Conservation (phyloP, 2,113 vertebrate species). For the Psammodynastes pulverulentus region DNA sequence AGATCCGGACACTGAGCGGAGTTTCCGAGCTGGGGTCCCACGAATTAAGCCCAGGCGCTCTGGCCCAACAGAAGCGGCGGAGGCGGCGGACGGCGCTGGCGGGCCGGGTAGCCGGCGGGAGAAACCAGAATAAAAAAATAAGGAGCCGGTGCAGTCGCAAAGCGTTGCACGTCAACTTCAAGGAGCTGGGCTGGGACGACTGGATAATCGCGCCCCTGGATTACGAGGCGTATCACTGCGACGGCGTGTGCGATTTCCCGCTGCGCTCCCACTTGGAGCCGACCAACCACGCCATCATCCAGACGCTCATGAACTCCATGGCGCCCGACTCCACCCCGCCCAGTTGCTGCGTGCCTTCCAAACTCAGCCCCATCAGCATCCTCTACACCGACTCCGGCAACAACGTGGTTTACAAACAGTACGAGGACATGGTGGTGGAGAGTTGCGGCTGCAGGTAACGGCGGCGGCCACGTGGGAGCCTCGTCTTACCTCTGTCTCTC, state of each 20-base stretch:
- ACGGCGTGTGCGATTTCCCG: slow-evolving; percentile 94
- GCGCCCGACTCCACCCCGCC: slow-evolving; percentile 82
- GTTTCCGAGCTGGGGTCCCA: slow-evolving; percentile 46
- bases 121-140: slow-evolving; percentile 67
- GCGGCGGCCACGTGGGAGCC: not conserved
- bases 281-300: slow-evolving; percentile 88
- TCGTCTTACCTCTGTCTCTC: no score
- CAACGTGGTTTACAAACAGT: slow-evolving; percentile 89
- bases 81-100: slow-evolving; percentile 63
- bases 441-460: slow-evolving; percentile 88
- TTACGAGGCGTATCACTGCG: slow-evolving; percentile 95
- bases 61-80: slow-evolving; percentile 20
- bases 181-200: slow-evolving; percentile 89
- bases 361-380: slow-evolving; percentile 88
- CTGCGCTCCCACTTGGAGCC: slow-evolving; percentile 91
- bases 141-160: slow-evolving; percentile 82
- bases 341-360: slow-evolving; percentile 86
- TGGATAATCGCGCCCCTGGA: slow-evolving; percentile 96
- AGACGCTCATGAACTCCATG: slow-evolving; percentile 89
- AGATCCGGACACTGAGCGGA: slow-evolving; percentile 71
- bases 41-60: slow-evolving; percentile 33
- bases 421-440: slow-evolving; percentile 91
- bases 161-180: slow-evolving; percentile 84
- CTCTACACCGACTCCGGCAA: slow-evolving; percentile 86
- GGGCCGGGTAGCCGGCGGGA: slow-evolving; percentile 54